These are phyloP conservation scores for Enteromius anoplus DNA, from an alignment of 2,797 vertebrate species.

Conservation along the genomic window DNA sequence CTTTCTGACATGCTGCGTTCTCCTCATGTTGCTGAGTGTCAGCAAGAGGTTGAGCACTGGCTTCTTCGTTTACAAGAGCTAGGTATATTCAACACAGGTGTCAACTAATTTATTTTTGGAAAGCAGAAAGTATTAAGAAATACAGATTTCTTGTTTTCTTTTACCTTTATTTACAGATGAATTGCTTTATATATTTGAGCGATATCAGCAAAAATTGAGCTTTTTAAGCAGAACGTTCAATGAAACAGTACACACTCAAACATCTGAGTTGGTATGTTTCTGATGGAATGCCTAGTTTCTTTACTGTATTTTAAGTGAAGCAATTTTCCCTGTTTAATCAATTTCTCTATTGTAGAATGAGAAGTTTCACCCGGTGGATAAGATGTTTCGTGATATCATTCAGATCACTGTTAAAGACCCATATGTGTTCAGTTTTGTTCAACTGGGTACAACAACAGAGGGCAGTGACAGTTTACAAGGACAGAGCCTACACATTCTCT, in stretches of 20 bases:
- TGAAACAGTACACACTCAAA: constrained; percentile 69
- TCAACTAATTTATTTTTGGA: background rate
- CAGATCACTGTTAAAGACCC: constrained; percentile 69
- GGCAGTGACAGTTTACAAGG: constrained; percentile 65
- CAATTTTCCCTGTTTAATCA: background rate
- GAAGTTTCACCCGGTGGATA: constrained; percentile 73
- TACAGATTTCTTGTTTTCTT: background rate
- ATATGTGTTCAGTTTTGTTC: constrained; percentile 74
- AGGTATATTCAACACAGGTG: constrained; percentile 66
- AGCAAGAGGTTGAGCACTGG: constrained; percentile 73
- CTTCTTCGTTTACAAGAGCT: constrained; percentile 72
- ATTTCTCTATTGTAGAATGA: constrained; percentile 63
- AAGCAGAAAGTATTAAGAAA: background rate
- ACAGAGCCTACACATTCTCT: constrained; percentile 63
- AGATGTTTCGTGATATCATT: constrained; percentile 78
- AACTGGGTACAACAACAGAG: constrained; percentile 40
- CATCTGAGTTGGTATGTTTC: constrained; percentile 76
- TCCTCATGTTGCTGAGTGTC: constrained; percentile 69
- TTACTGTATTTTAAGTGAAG: background rate
- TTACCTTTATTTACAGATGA: constrained; percentile 66
- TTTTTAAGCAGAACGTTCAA: constrained; percentile 80
- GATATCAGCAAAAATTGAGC: constrained; percentile 82
- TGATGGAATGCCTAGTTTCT: constrained; percentile 1
- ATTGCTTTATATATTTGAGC: constrained; percentile 77
- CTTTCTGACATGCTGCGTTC: constrained; percentile 77